Conservation (phyloP, 2,113 vertebrate species). For the Brienomyrus longianalis region DNA sequence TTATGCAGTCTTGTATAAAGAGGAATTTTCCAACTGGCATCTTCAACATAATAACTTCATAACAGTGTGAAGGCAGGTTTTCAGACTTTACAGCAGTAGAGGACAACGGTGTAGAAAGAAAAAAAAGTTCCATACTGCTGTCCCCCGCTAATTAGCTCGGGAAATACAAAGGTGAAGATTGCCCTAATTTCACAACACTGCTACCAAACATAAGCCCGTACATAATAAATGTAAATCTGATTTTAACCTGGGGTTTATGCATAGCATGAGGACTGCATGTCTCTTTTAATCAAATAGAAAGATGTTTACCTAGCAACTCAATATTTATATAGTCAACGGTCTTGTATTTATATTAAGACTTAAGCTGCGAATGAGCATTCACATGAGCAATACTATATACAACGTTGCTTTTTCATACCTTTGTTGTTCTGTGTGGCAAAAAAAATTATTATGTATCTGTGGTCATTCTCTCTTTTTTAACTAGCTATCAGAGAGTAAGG, state of each 20-base stretch:
- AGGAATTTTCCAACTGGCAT: slow-evolving; percentile 53
- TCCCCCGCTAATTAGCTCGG: slow-evolving; percentile 14
- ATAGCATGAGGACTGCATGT: background rate
- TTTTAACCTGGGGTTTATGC: slow-evolving; percentile 4
- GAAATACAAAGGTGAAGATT: slow-evolving; percentile 15
- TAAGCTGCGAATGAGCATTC: background rate
- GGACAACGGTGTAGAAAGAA: slow-evolving; percentile 43
- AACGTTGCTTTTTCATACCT: background rate
- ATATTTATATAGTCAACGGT: background rate
- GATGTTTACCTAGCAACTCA: background rate
- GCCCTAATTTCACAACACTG: slow-evolving; percentile 34
- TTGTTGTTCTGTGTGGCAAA: background rate
- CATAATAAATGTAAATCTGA: slow-evolving; percentile 1
- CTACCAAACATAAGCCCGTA: slow-evolving; percentile 13
- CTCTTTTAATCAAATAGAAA: background rate
- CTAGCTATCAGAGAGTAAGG: slow-evolving; percentile 67
- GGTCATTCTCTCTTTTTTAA: slow-evolving; percentile 63
- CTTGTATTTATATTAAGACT: background rate
- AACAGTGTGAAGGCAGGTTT: slow-evolving; percentile 45
- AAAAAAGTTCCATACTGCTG: slow-evolving; percentile 33
- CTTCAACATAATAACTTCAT: slow-evolving; percentile 40
- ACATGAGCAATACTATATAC: background rate
- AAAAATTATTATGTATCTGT: slow-evolving; percentile 17
- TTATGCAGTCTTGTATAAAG: background rate
- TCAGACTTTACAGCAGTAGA: slow-evolving; percentile 32